A percentile compares a stretch with the other conserved stretches of the same genome.
These are phyloP conservation scores for Thymelicus acteon DNA, from an alignment of 2,888 invertebrate genomes.

Conservation along the genomic window DNA sequence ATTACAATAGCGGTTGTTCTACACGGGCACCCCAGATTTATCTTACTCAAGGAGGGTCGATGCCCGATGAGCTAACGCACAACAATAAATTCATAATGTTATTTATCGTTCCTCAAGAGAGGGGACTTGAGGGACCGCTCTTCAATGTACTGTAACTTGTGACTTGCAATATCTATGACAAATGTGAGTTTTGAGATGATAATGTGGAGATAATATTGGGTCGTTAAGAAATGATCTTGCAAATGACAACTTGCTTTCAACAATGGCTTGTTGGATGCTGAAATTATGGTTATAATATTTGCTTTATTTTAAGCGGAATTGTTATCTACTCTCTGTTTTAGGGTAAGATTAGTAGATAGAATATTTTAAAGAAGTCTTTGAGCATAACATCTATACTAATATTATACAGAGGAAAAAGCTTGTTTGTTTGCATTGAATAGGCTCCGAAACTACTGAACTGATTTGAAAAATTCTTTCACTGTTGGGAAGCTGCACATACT, in stretches of 20 bases:
- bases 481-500: no score
- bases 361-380: no score
- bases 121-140: constrained; percentile 16
- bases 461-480: no score
- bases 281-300: no score
- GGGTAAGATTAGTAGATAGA: no score
- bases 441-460: no score
- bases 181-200: constrained; percentile 33
- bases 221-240: background rate
- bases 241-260: constrained; percentile 3
- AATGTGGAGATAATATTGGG: constrained; percentile 5
- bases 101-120: constrained; percentile 33
- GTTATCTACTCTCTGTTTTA: no score
- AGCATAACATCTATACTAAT: no score
- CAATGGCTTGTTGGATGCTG: background rate
- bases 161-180: constrained; percentile 34
- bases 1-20: constrained; percentile 27
- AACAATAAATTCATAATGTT: constrained; percentile 30
- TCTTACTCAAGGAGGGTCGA: constrained; percentile 34
- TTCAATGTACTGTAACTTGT: constrained; percentile 35
- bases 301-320: no score
- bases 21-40: constrained; percentile 34
- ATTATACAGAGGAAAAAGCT: no score
- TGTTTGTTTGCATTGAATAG: no score
- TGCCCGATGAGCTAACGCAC: constrained; percentile 30